Conservation (phyloP, 2,113 vertebrate species). For the Phalacrocorax brasilianus region DNA sequence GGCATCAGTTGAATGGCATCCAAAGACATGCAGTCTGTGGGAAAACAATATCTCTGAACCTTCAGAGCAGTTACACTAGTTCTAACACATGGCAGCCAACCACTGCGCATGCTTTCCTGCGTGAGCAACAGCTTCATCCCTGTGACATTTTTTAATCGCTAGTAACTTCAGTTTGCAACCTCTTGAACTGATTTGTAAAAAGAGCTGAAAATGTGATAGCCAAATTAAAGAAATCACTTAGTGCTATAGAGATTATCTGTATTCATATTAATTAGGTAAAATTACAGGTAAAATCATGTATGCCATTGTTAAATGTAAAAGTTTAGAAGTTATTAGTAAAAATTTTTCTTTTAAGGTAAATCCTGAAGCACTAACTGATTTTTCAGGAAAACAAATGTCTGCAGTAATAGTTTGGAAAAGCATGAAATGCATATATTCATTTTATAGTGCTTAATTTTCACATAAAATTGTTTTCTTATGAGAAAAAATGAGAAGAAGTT, state of each 20-base stretch:
- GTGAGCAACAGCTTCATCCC: neutral
- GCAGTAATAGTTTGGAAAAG: neutral
- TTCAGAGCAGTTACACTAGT: too few relatives aligned
- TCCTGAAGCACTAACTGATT: neutral
- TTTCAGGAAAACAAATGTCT: neutral
- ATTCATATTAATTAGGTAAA: neutral
- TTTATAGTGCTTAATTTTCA: neutral
- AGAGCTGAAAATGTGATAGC: neutral
- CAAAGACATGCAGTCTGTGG: neutral
- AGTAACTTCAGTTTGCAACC: neutral
- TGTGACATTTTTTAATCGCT: neutral
- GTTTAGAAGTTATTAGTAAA: neutral
- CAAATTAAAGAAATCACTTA: neutral
- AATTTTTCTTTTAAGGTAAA: neutral
- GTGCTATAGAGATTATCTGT: neutral
- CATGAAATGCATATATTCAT: neutral
- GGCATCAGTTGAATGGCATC: neutral
- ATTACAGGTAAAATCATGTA: neutral
- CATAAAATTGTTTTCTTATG: neutral
- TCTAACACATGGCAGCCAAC: neutral
- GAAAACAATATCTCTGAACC: neutral
- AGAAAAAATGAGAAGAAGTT: neutral
- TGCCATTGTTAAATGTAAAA: neutral
- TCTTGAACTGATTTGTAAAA: neutral
- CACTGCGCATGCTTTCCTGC: neutral